Base-by-base conservation (phyloP, 2,797 vertebrate species). In the Psittacula echo region DNA sequence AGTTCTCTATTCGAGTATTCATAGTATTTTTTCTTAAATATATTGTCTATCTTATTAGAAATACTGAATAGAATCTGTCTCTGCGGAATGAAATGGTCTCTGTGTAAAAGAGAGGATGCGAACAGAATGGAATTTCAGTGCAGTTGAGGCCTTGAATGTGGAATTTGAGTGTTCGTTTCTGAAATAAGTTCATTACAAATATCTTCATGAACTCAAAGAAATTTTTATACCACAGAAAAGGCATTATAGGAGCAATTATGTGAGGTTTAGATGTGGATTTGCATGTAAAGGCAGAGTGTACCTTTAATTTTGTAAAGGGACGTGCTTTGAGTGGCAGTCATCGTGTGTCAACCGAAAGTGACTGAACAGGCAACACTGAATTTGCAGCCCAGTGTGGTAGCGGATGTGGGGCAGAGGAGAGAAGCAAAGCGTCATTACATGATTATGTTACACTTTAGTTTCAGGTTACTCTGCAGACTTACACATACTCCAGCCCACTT, bases 21-120 rank as follows among this genome's bases (percentile, higher is more conserved):
- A 1, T 67, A 67, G 12, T 79, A 13, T 34, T 76, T 90, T 89
- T 58, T 73, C 41, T 58, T 68, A 54, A 66, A 50, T 70, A 13
- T 3, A 6, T 62, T 70, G 29, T 56, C 9, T 78, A 16, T 84
- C 29, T 42, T 78, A 41, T 27, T 75, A 78, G 87, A 68, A 21
- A 21, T 74, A n/a, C 8, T 65, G 34, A 51, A 73, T 58, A 62
- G 32, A 22, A 53, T 71, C 29, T 73, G 18, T 76, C 26, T 80
- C 16, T 61, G 41, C 27, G 27, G 23, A 89, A 45, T 58, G 42
- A 70, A 87, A 85, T 47, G 0, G 30, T 82, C 16, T 50, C 29
- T 34, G 3, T 67, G 9, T 53, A 11, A 53, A 58, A 21, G 18
- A 86, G 16, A 64, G 10, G 17, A 39, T 41, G 7, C 0, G 0